These are phyloP conservation scores for Thumatha senex DNA, from an alignment of 2,888 invertebrate genomes.

Conservation along the genomic window DNA sequence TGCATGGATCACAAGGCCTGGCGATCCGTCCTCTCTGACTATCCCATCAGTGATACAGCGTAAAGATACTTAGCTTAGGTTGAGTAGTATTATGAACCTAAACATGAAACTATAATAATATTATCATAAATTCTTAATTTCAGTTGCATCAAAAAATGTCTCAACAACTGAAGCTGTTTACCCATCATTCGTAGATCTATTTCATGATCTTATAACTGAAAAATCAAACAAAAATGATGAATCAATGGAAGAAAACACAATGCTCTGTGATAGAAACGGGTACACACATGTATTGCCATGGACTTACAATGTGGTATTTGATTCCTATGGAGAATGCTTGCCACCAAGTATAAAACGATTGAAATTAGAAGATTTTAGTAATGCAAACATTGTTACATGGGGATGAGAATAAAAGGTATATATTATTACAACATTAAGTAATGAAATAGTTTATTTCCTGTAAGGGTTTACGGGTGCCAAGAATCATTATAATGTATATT, in stretches of 20 bases:
- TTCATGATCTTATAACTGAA: conserved; percentile 56
- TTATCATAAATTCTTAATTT: conserved; percentile 34
- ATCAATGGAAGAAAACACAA: conserved; percentile 39
- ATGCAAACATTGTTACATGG: conserved; percentile 82
- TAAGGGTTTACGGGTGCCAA: no score
- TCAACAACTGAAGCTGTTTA: conserved; percentile 30
- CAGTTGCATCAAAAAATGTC: conserved; percentile 54
- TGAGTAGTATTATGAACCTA: no score
- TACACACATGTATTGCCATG: conserved; percentile 77
- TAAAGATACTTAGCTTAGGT: no score
- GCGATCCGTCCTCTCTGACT: no score
- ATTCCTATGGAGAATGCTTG: conserved; percentile 69
- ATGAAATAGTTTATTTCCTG: no score
- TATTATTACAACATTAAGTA: not conserved
- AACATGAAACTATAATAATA: no score
- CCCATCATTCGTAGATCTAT: conserved; percentile 63
- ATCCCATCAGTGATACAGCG: no score
- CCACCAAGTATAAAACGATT: conserved; percentile 85
- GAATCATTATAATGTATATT: no score
- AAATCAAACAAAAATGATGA: conserved; percentile 37
- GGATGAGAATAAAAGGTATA: conserved; percentile 53
- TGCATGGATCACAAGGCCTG: no score
- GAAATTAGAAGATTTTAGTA: conserved; percentile 75
- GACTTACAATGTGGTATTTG: conserved; percentile 78
- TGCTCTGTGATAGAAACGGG: conserved; percentile 60